Evolutionary conservation across 2,888 invertebrate species (phyloP).

Genomic region (Tipula confusa): DNA sequence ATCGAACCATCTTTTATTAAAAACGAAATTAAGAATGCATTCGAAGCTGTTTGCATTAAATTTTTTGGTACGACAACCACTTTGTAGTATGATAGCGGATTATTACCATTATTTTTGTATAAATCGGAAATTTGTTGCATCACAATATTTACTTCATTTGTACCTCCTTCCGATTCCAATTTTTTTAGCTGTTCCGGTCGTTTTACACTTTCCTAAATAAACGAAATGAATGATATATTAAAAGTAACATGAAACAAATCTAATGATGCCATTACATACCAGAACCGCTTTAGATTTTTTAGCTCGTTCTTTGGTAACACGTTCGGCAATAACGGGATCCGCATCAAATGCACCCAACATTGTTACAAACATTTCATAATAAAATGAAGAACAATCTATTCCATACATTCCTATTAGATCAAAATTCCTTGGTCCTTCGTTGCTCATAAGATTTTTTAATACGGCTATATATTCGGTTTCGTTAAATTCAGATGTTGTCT

Average conservation of each 20-base stretch:
- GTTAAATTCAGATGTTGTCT: conserved; percentile 3
- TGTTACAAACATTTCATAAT: neutral
- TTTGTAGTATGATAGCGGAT: conserved; percentile 55
- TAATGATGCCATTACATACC: conserved; percentile 36
- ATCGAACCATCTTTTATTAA: conserved; percentile 54
- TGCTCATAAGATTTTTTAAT: neutral
- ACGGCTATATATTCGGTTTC: neutral
- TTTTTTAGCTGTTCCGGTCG: conserved; percentile 51
- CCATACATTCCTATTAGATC: neutral
- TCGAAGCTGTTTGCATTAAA: conserved; percentile 57
- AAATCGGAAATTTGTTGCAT: neutral
- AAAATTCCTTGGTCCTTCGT: neutral
- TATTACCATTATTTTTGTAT: conserved; percentile 45
- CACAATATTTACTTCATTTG: neutral
- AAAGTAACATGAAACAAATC: no score
- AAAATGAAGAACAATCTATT: neutral
- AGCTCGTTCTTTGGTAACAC: conserved; percentile 43
- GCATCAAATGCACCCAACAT: conserved; percentile 43
- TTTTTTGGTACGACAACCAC: conserved; percentile 55
- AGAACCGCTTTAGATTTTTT: conserved; percentile 42
- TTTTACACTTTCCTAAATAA: conserved; percentile 45
- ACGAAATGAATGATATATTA: neutral
- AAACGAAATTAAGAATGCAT: conserved; percentile 58
- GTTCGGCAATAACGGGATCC: conserved; percentile 42
- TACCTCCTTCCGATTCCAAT: conserved; percentile 35